A percentile compares a stretch with the other conserved stretches of the same genome.
phyloP scores from a whole-genome alignment of 2,113 vertebrate genomes.

The Callorhinus ursinus region DNA sequence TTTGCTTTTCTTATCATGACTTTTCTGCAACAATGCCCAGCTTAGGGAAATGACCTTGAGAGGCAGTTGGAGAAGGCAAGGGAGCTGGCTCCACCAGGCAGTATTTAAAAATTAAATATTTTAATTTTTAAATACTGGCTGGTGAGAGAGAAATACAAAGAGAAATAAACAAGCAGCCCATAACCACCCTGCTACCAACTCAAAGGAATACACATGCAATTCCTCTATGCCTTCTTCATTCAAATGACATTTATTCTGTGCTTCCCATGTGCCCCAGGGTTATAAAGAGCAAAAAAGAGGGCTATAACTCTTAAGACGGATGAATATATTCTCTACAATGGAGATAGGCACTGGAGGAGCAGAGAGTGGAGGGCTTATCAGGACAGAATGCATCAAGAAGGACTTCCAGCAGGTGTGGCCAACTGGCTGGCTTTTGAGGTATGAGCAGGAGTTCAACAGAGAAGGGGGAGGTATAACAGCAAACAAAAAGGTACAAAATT shows the following conservation, averaged over 20 bases:
- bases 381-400: background rate
- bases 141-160: background rate
- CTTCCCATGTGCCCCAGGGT: background rate
- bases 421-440: background rate
- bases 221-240: background rate
- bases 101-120: slow-evolving; percentile 30
- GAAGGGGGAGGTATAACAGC: background rate
- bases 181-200: background rate
- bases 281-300: background rate
- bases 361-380: background rate
- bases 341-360: background rate
- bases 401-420: background rate
- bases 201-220: background rate
- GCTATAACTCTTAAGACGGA: background rate
- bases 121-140: too few relatives aligned
- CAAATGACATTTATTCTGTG: background rate
- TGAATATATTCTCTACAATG: background rate
- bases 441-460: background rate
- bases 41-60: slow-evolving; percentile 63
- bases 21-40: slow-evolving; percentile 9
- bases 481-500: background rate
- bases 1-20: slow-evolving; percentile 63
- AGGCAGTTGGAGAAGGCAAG: background rate
- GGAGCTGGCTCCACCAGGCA: background rate
- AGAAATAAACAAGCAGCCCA: background rate